phyloP scores from a whole-genome alignment of 2,888 invertebrate genomes.

The Alitta virens region DNA sequence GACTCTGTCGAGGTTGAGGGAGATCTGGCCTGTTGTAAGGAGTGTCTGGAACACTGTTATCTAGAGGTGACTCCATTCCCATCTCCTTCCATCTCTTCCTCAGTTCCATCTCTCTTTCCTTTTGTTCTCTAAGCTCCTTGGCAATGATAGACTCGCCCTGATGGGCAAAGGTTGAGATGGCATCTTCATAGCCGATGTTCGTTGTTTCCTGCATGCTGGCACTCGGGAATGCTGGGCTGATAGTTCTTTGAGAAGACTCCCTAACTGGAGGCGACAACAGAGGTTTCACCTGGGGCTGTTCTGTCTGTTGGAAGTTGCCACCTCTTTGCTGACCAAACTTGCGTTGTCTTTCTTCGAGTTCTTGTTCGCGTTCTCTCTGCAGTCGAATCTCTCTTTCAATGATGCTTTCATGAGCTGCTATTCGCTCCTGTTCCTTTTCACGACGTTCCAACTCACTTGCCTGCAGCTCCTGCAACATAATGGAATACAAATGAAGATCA shows the following conservation, averaged over 20 bases:
- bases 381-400: conserved; percentile 49
- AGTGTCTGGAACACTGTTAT: conserved; percentile 14
- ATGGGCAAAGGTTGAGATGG: conserved; percentile 37
- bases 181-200: conserved; percentile 35
- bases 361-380: conserved; percentile 45
- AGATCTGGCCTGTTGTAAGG: conserved; percentile 24
- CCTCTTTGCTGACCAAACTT: neutral
- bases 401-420: conserved; percentile 42
- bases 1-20: neutral
- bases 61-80: conserved; percentile 8
- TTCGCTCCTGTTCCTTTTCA: conserved; percentile 24
- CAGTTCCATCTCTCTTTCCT: conserved; percentile 60
- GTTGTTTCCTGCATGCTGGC: neutral
- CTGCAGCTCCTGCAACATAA: conserved; percentile 17
- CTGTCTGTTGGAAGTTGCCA: neutral
- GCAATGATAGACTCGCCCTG: conserved; percentile 56
- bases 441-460: conserved; percentile 23
- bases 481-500: neutral
- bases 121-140: conserved; percentile 59
- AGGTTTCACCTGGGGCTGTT: neutral
- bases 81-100: conserved; percentile 35
- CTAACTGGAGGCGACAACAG: neutral
- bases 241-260: neutral
- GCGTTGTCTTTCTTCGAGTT: conserved; percentile 17
- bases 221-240: neutral